Base-by-base conservation (phyloP, 2,113 vertebrate species). In the Halichoerus grypus region DNA sequence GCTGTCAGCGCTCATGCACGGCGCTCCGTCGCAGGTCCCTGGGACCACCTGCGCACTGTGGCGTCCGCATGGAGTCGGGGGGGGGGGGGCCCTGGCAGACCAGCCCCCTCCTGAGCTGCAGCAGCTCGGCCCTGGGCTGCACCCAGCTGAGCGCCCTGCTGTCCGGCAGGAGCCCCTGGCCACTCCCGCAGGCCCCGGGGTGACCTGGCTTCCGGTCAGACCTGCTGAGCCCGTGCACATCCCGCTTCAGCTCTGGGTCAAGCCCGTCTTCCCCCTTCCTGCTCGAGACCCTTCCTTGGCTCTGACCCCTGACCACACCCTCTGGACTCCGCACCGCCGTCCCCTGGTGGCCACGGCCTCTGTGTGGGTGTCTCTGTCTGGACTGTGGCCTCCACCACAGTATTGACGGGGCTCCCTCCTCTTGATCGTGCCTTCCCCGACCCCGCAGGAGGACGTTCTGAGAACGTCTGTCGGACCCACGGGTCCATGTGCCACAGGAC, bases 171-270 rank as follows among this genome's bases (percentile, higher is more conserved):
- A 67, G 63, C 63, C 55, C 63, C 33, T 14, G n/a, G 65, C 67
- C 0, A 4, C 36, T 57, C 16, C 13, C 0, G 0, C 24, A 11
- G 28, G 11, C 71, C 59, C 49, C 3, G 5, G 2, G 42, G 16
- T 10, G 77, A 14, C 14, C 67, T 16, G 65, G 80, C 33, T 36
- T 19, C 79, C 6, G 31, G 33, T 67, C 33, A 31, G 51, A 65
- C 72, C 49, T n/a, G n/a, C 31, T 31, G 49, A 36, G 49, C 26
- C 39, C n/a, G 2, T 19, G 59, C 7, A 3, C 5, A 24, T 22
- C 24, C 13, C 0, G 26, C 24, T 42, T n/a, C 22, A 15, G 57
- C 69, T 84, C 3, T 15, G 81, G 71, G 18, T 33, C 46, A 42
- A 15, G 36, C 49, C 22, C 21, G 4, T n/a, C 51, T 31, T 57